Evolutionary conservation across 2,797 vertebrate species (phyloP).

Genomic region (Microchirus variegatus): DNA sequence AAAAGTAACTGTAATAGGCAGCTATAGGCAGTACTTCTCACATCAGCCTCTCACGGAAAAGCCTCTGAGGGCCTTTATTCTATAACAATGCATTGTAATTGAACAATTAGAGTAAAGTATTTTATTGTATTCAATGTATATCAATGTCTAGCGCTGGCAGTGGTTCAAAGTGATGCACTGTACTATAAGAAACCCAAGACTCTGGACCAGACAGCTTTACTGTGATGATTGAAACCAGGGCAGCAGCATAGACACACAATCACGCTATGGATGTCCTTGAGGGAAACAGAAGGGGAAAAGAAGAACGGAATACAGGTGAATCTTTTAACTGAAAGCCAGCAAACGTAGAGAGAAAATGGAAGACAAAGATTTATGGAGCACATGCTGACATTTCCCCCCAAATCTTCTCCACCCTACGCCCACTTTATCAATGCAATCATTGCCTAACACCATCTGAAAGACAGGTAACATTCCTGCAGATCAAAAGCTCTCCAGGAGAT

Average conservation of each 20-base stretch:
- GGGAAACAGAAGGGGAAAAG: slow-evolving; percentile 8
- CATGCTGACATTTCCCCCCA: slow-evolving; percentile 29
- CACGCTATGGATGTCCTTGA: slow-evolving; percentile 9
- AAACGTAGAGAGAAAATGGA: slow-evolving; percentile 6
- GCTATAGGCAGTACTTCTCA: slow-evolving; percentile 3
- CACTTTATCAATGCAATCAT: slow-evolving; percentile 26
- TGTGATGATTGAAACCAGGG: slow-evolving; percentile 33
- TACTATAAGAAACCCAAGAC: neutral
- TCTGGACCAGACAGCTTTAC: slow-evolving; percentile 23
- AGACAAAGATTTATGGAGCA: slow-evolving; percentile 11
- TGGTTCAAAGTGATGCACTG: slow-evolving; percentile 23
- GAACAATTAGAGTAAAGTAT: slow-evolving; percentile 19
- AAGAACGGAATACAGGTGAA: slow-evolving; percentile 21
- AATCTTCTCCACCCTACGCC: slow-evolving; percentile 24
- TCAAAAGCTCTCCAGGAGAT: slow-evolving; percentile 33
- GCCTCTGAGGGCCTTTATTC: slow-evolving; percentile 2
- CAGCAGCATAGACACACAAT: slow-evolving; percentile 12
- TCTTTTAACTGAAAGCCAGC: slow-evolving; percentile 13
- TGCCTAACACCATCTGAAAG: slow-evolving; percentile 24
- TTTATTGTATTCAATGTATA: no score
- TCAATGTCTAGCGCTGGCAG: slow-evolving; percentile 31
- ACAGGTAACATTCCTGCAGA: slow-evolving; percentile 48
- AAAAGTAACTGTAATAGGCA: slow-evolving; percentile 16
- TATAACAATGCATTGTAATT: slow-evolving; percentile 10
- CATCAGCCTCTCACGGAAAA: slow-evolving; percentile 24